phyloP scores from a whole-genome alignment of 1,140 invertebrate genomes.

The Mylabris phalerata region DNA sequence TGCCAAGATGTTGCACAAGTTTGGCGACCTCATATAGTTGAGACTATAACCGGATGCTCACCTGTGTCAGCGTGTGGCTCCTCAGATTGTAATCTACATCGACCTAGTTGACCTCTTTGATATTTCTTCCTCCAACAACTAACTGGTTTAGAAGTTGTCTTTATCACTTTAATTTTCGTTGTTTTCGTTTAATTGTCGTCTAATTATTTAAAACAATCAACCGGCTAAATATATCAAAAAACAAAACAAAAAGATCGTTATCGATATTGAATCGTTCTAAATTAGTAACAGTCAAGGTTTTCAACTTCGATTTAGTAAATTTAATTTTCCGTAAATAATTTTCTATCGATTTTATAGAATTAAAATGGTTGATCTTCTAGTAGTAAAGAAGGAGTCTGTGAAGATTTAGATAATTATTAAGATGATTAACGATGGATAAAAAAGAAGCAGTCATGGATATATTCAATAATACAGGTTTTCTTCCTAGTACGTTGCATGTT shows the following conservation, averaged over 20 bases:
- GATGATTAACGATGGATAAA: conserved; percentile 8
- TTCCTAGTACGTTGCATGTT: conserved; percentile 16
- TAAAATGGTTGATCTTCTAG: no score
- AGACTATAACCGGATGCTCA: conserved; percentile 22
- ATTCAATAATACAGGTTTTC: conserved; percentile 12
- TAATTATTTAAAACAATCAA: no score
- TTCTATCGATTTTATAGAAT: no score
- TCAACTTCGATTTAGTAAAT: no score
- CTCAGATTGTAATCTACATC: conserved; percentile 28
- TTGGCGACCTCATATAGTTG: conserved; percentile 19
- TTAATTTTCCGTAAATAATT: no score
- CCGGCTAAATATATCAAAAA: no score
- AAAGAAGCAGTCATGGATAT: conserved; percentile 6
- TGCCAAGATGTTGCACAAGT: conserved; percentile 8
- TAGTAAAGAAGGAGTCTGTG: no score
- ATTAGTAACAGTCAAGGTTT: no score
- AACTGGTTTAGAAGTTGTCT: conserved; percentile 20
- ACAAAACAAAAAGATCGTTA: no score
- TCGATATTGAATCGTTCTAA: no score
- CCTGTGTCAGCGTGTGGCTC: conserved; percentile 31
- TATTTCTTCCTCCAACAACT: conserved; percentile 28
- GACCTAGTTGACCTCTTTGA: conserved; percentile 28
- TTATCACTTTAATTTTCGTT: no score
- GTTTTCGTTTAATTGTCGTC: no score
- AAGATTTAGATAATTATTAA: conserved; percentile 4